Base-by-base conservation (phyloP, 2,113 vertebrate species). In the Okapia johnstoni region DNA sequence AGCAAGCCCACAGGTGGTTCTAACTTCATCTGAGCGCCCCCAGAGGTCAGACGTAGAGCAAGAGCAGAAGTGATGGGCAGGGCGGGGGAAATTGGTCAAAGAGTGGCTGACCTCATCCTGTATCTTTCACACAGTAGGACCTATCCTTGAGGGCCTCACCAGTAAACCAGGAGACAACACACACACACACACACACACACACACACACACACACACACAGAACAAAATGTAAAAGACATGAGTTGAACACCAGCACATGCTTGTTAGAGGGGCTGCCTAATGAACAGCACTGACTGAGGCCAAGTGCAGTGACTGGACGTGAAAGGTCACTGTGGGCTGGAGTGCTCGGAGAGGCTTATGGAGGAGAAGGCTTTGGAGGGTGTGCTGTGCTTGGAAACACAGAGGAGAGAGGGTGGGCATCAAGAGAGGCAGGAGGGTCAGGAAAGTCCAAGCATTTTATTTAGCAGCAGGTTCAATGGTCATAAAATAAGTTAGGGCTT, bases 11-110 rank as follows among this genome's bases (percentile, higher is more conserved):
- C 6, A 46, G 1, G 36, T 1, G 21, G 21, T 77, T 92, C 58
- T 77, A 43, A 19, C 19, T n/a, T 50, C 58, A 46, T 26, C 48
- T 89, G 90, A 79, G 55, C 1, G 0, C 70, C 57, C 80, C 91
- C 28, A 77, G 63, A 50, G 73, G 87, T 28, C 10, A 4, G 43
- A 30, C 2, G 7, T 36, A 55, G 33, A 52, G 48, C 14, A 3
- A 40, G 50, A 17, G 10, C 0, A 0, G 61, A 13, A 6, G 0
- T 7, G 36, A 30, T 3, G 12, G 36, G 14, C 12, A 3, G 43
- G 77, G 48, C 0, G 0, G 6, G 10, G 50, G 79, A 55, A 5
- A 16, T 0, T 12, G 6, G 58, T 28, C 90, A 57, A 9, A 1
- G 2, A 15, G 7, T 8, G 4, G 52, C 6, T 7, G 54, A 21